Percentiles rank a stretch among this genome's conserved stretches.
These are phyloP conservation scores for Heterochromis multidens DNA, from an alignment of 2,113 vertebrate genomes.

Conservation along the genomic window DNA sequence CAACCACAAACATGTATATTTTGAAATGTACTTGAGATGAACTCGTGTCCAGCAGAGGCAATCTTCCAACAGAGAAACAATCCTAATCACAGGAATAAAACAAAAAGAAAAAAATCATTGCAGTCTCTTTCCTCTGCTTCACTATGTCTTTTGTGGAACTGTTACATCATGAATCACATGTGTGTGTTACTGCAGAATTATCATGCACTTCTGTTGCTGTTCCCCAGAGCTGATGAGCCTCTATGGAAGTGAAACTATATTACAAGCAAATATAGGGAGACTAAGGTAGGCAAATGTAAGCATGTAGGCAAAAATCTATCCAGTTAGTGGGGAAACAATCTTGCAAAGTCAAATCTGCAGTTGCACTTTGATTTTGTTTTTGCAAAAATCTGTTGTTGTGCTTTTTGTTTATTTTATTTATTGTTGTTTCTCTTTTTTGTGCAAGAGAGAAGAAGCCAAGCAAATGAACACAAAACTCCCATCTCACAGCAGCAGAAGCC, in stretches of 20 bases:
- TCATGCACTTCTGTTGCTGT: neutral
- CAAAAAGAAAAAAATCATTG: neutral
- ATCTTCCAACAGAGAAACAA: neutral
- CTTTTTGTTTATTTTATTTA: neutral
- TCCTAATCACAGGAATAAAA: neutral
- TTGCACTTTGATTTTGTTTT: neutral
- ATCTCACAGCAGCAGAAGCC: neutral
- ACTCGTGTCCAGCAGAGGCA: neutral
- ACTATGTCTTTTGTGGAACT: neutral
- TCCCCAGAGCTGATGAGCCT: neutral
- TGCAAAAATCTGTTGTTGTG: neutral
- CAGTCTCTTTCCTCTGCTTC: neutral
- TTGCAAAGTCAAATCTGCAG: neutral
- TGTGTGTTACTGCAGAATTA: neutral
- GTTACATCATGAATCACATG: neutral
- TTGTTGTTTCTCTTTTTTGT: neutral
- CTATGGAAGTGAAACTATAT: neutral
- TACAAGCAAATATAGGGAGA: neutral
- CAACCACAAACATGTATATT: neutral
- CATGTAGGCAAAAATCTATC: neutral
- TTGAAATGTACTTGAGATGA: slow-evolving; percentile 8
- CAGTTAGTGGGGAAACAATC: neutral
- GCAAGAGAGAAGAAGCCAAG: neutral
- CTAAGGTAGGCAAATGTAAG: neutral
- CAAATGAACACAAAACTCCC: slow-evolving; percentile 11